phyloP scores from a whole-genome alignment of 2,113 vertebrate genomes.

The Glaucidium brasilianum region DNA sequence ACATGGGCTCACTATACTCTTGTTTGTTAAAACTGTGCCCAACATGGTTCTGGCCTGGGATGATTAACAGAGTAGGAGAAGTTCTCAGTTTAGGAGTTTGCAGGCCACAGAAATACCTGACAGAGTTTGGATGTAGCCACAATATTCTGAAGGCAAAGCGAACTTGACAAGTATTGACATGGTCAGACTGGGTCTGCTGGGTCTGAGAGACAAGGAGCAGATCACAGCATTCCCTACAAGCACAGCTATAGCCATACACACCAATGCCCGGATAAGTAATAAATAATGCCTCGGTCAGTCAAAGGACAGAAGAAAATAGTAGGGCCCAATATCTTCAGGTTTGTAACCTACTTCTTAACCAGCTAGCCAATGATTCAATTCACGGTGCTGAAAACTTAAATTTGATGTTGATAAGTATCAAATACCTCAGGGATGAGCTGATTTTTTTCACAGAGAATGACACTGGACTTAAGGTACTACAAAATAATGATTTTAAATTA shows the following conservation, averaged over 20 bases:
- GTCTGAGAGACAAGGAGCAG: not conserved
- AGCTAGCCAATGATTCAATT: not conserved
- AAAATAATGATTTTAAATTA: not conserved
- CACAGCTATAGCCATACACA: not conserved
- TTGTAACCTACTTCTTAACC: not conserved
- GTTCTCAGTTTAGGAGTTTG: not conserved
- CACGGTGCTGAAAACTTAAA: not conserved
- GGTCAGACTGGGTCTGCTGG: not conserved
- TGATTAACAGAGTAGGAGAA: not conserved
- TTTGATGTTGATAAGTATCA: not conserved
- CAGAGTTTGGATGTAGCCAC: not conserved
- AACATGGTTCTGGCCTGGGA: not conserved
- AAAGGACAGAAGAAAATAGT: not conserved
- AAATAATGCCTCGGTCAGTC: not conserved
- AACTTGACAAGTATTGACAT: not conserved
- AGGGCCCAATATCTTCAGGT: not conserved
- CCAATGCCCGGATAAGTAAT: not conserved
- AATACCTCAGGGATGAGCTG: not conserved
- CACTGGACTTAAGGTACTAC: not conserved
- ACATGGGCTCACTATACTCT: not conserved
- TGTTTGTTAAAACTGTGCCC: not conserved
- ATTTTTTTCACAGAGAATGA: not conserved
- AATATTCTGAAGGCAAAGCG: not conserved
- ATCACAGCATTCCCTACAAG: not conserved
- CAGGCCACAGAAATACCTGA: not conserved